Base-by-base conservation (phyloP, 1,140 invertebrate species). In the Littorina saxatilis region DNA sequence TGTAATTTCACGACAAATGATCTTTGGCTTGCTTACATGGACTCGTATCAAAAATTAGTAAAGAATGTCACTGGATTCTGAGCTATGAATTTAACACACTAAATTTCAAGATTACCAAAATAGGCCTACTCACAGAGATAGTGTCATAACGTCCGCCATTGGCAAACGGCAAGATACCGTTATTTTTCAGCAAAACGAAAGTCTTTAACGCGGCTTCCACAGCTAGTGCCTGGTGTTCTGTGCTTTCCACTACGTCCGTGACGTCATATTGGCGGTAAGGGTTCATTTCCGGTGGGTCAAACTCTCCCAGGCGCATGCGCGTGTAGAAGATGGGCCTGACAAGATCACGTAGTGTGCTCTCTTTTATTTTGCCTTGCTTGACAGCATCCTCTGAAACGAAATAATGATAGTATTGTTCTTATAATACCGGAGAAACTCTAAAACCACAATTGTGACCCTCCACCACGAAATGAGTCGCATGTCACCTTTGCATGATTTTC, bases 261-360 rank as follows among this genome's bases (percentile, higher is more conserved):
- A 81, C 13, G 47, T 82, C 35, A 15, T 88, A 37, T 15, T 76
- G 61, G 29, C 76, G 73, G 77, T 84, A 91, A 1, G 89, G 89
- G 79, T 89, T 89, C 84, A 87, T 85, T 4, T 80, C 52, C 32
- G 87, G 87, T 40, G 91, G 91, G 81, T 91, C 91, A 85, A 91
- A 91, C 75, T 90, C 88, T 27, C 91, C 91, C 32, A 90, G 85
- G 50, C 84, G 85, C 90, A 91, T 90, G 35, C 90, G 76, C 0
- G 89, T 89, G 77, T 90, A 90, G 79, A 91, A 90, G 23, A 91
- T 66, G n/a, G 90, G 90, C 73, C 88, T 90, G 15, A 89, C 85
- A 23, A 61, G 58, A 29, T 61, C 58, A 7, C 58, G 58, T 7
- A 61, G 7, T 61, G 58, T 61, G 58, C 58, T 61, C n/a, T 61